phyloP scores from a whole-genome alignment of 2,888 invertebrate genomes.

The Nyleta sp. region DNA sequence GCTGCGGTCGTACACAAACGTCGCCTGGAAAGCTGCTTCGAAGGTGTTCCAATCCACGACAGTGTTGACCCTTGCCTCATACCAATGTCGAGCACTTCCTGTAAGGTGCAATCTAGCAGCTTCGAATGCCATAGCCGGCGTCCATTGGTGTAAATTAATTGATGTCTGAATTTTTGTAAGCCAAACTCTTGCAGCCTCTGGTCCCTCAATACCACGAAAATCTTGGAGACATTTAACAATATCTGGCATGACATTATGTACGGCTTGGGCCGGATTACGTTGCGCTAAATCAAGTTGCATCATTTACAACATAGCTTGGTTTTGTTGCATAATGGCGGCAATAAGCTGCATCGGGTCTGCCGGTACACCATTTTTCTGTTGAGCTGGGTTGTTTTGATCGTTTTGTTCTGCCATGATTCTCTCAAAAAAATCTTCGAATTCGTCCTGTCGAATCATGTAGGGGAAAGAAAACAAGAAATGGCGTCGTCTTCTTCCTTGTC shows the following conservation, averaged over 20 bases:
- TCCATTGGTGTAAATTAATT: constrained; percentile 31
- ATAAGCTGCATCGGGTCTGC: too few relatives aligned
- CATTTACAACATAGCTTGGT: too few relatives aligned
- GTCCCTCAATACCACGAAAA: background rate
- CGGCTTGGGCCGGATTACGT: background rate
- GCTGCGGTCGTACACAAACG: constrained; percentile 31
- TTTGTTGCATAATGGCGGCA: too few relatives aligned
- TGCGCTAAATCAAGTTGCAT: background rate
- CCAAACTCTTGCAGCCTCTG: background rate
- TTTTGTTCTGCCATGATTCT: too few relatives aligned
- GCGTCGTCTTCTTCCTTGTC: too few relatives aligned
- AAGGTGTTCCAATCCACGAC: background rate
- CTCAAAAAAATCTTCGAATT: too few relatives aligned
- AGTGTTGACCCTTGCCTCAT: background rate
- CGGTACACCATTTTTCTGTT: too few relatives aligned
- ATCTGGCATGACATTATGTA: constrained; percentile 5
- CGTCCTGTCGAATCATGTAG: too few relatives aligned
- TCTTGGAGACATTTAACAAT: background rate
- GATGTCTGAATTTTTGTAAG: background rate
- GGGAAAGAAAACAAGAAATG: too few relatives aligned
- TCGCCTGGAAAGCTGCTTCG: background rate
- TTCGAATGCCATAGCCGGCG: constrained; percentile 9
- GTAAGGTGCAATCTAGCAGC: constrained; percentile 11
- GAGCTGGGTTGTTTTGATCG: too few relatives aligned
- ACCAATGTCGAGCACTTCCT: constrained; percentile 11